phyloP scores from a whole-genome alignment of 2,888 invertebrate genomes.

The Nemurella pictetii region DNA sequence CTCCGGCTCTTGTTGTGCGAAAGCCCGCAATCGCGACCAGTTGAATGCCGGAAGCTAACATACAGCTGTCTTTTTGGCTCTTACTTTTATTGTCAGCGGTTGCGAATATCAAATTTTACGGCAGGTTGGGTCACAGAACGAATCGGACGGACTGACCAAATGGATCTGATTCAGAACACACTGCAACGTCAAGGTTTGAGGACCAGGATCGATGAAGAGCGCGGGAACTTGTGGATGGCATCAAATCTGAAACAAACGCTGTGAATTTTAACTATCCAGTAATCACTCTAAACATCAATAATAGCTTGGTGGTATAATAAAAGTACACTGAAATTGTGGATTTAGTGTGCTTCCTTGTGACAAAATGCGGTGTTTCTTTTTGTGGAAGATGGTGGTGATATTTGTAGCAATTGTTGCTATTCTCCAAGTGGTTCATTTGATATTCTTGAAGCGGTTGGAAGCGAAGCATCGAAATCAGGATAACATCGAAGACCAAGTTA shows the following conservation, averaged over 20 bases:
- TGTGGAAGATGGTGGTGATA: slow-evolving; percentile 46
- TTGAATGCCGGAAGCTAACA: too few species aligned
- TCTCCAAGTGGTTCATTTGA: slow-evolving; percentile 47
- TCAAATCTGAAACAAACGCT: not conserved
- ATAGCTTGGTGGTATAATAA: not conserved
- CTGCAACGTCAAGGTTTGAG: not conserved
- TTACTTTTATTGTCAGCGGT: too few species aligned
- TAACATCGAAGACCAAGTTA: slow-evolving; percentile 29
- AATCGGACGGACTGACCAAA: too few species aligned
- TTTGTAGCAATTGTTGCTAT: slow-evolving; percentile 46
- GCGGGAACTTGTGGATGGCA: not conserved
- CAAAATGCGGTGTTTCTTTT: slow-evolving; percentile 44
- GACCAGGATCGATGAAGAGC: too few species aligned
- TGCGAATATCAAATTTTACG: too few species aligned
- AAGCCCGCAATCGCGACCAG: too few species aligned
- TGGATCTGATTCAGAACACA: too few species aligned
- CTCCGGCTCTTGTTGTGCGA: too few species aligned
- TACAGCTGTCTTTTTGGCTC: too few species aligned
- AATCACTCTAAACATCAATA: not conserved
- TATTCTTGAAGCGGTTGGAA: slow-evolving; percentile 47
- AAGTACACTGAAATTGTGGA: not conserved
- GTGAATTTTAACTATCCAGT: not conserved
- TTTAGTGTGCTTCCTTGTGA: not conserved
- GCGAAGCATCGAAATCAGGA: slow-evolving; percentile 44
- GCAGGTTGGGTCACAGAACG: too few species aligned